Conservation (phyloP, 1,140 invertebrate species). For the Wasmannia auropunctata region DNA sequence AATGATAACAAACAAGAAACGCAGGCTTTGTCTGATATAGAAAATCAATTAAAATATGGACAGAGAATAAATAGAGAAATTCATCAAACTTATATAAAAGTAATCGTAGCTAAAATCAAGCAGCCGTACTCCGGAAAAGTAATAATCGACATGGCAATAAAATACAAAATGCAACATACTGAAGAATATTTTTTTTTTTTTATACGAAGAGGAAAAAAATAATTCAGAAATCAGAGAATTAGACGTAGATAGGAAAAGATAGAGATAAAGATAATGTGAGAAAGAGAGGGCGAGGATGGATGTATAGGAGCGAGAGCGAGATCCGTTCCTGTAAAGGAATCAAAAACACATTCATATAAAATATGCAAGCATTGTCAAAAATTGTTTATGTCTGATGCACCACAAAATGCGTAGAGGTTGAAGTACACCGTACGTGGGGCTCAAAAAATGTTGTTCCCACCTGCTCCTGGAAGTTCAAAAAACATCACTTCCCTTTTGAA, state of each 20-base stretch:
- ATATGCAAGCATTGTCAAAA: constrained; percentile 85
- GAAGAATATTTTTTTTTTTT: constrained; percentile 1
- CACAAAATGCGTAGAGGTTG: constrained; percentile 85
- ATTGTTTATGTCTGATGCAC: constrained; percentile 84
- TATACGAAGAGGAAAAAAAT: neutral
- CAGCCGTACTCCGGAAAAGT: neutral
- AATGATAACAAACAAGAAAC: neutral
- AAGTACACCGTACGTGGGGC: constrained; percentile 84
- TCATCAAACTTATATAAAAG: constrained; percentile 31
- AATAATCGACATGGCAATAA: constrained; percentile 30
- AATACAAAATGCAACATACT: constrained; percentile 45
- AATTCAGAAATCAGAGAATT: constrained; percentile 43
- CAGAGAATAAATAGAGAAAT: neutral
- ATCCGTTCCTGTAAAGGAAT: constrained; percentile 86
- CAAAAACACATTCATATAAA: constrained; percentile 86
- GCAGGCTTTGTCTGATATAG: constrained; percentile 11
- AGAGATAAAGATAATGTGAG: constrained; percentile 55
- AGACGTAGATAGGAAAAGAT: constrained; percentile 58
- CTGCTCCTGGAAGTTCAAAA: constrained; percentile 86
- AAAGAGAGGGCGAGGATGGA: constrained; percentile 55
- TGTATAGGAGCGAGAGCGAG: constrained; percentile 82
- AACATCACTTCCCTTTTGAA: constrained; percentile 86
- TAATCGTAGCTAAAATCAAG: neutral
- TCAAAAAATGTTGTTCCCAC: constrained; percentile 86
- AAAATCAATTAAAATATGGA: constrained; percentile 4